phyloP scores from a whole-genome alignment of 2,797 vertebrate species.

The Diceros bicornis region DNA sequence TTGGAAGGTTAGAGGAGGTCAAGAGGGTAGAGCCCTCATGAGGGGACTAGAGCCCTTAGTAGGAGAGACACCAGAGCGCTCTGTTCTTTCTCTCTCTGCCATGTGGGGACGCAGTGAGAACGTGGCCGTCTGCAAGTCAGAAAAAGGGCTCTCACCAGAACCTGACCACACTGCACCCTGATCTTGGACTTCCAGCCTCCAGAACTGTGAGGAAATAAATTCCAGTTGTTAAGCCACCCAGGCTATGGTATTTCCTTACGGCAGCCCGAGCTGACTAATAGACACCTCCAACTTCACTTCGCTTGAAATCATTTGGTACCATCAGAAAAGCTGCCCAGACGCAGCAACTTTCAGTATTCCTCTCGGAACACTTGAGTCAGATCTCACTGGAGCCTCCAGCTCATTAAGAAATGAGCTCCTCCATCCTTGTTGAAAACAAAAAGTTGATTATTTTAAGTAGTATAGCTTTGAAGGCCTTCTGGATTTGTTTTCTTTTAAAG shows the following conservation, averaged over 20 bases:
- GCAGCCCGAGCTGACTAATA: not conserved
- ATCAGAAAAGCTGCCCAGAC: conserved; percentile 18
- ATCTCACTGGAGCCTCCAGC: too few species aligned
- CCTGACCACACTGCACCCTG: not conserved
- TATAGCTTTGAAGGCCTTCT: not conserved
- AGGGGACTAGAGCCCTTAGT: not conserved
- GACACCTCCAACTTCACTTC: not conserved
- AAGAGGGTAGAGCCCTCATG: not conserved
- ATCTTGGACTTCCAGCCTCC: not conserved
- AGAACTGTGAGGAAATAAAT: not conserved
- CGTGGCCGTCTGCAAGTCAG: not conserved
- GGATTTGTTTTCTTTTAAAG: conserved; percentile 8
- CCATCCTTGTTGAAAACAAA: not conserved
- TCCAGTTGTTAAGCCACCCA: not conserved
- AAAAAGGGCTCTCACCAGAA: not conserved
- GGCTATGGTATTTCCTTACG: not conserved
- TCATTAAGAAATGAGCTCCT: not conserved
- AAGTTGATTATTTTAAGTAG: not conserved
- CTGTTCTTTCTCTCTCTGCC: too few species aligned
- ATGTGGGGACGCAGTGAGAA: not conserved
- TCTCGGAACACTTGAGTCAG: not conserved
- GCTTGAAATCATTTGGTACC: conserved; percentile 21
- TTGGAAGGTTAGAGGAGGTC: not conserved
- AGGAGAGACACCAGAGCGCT: too few species aligned
- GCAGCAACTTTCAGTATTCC: not conserved